These are phyloP conservation scores for Drosophila arizonae DNA, from an alignment of 1,140 invertebrate genomes.

Conservation along the genomic window DNA sequence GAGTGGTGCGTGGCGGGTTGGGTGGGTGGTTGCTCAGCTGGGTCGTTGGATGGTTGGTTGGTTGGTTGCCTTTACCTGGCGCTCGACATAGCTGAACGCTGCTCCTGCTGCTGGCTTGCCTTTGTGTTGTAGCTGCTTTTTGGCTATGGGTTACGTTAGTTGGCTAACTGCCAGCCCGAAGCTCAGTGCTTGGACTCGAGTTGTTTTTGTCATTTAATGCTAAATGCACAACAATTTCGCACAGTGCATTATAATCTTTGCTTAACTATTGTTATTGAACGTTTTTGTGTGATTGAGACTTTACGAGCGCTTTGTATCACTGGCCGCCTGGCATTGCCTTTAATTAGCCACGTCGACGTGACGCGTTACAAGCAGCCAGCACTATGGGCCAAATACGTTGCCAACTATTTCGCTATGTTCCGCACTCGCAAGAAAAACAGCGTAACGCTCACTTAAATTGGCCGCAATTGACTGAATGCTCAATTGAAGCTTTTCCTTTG, in stretches of 20 bases:
- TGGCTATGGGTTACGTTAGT: slow-evolving; percentile 29
- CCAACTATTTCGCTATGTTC: slow-evolving; percentile 21
- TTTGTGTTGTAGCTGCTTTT: slow-evolving; percentile 24
- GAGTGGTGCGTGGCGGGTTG: slow-evolving; percentile 4
- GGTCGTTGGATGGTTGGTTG: not conserved
- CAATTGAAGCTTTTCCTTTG: slow-evolving; percentile 64
- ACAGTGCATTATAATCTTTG: slow-evolving; percentile 10
- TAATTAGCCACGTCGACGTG: slow-evolving; percentile 47
- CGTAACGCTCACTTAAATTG: slow-evolving; percentile 56
- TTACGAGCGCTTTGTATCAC: slow-evolving; percentile 27
- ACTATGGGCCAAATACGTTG: slow-evolving; percentile 30
- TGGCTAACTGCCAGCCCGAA: slow-evolving; percentile 61
- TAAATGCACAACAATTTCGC: slow-evolving; percentile 11
- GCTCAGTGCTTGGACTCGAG: slow-evolving; percentile 23
- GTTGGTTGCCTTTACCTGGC: slow-evolving; percentile 54
- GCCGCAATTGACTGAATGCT: slow-evolving; percentile 72
- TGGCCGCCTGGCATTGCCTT: slow-evolving; percentile 42
- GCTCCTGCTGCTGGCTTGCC: slow-evolving; percentile 3
- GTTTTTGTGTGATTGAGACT: slow-evolving; percentile 2
- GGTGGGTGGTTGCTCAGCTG: not conserved
- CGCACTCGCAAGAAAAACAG: slow-evolving; percentile 17
- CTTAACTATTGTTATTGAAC: slow-evolving; percentile 6
- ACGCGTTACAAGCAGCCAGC: slow-evolving; percentile 14
- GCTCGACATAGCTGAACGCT: slow-evolving; percentile 58
- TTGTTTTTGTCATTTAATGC: slow-evolving; percentile 35